Evolutionary conservation across 2,888 invertebrate species (phyloP).

Genomic region (Zele albiditarsus): DNA sequence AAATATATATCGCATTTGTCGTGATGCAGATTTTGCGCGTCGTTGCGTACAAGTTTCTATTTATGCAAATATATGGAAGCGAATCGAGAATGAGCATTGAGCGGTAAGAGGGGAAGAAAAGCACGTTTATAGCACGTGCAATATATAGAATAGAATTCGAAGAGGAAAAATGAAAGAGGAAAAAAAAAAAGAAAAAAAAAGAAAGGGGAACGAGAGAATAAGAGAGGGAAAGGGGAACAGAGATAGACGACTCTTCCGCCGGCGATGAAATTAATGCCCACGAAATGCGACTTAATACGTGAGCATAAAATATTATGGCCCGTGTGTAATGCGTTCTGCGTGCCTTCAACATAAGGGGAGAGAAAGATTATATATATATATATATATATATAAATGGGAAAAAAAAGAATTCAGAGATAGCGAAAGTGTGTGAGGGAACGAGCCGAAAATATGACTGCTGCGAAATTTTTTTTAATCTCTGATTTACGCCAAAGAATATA

Average conservation of each 20-base stretch:
- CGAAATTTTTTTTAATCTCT: not conserved
- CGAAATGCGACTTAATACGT: slow-evolving; percentile 52
- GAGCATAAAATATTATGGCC: slow-evolving; percentile 52
- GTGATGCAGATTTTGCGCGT: slow-evolving; percentile 15
- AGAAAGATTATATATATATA: not conserved
- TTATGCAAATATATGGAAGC: slow-evolving; percentile 22
- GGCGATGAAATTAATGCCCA: slow-evolving; percentile 53
- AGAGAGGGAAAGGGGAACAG: not conserved
- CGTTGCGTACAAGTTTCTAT: not conserved
- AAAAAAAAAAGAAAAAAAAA: slow-evolving; percentile 9
- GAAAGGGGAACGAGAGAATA: slow-evolving; percentile 9
- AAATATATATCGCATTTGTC: not conserved
- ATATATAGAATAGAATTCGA: not conserved
- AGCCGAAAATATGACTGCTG: not conserved
- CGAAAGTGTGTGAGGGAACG: not conserved
- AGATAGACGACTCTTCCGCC: slow-evolving; percentile 26
- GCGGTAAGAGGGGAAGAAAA: not conserved
- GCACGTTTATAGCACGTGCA: slow-evolving; percentile 8
- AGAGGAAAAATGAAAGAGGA: slow-evolving; percentile 5
- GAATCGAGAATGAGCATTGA: slow-evolving; percentile 5
- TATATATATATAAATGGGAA: slow-evolving; percentile 31
- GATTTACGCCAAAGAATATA: slow-evolving; percentile 5
- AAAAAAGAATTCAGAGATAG: slow-evolving; percentile 27
- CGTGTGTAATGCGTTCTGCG: slow-evolving; percentile 49
- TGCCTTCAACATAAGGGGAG: slow-evolving; percentile 38